Evolutionary conservation across 2,113 vertebrate genomes (phyloP).

Genomic region (Ophiodon elongatus): DNA sequence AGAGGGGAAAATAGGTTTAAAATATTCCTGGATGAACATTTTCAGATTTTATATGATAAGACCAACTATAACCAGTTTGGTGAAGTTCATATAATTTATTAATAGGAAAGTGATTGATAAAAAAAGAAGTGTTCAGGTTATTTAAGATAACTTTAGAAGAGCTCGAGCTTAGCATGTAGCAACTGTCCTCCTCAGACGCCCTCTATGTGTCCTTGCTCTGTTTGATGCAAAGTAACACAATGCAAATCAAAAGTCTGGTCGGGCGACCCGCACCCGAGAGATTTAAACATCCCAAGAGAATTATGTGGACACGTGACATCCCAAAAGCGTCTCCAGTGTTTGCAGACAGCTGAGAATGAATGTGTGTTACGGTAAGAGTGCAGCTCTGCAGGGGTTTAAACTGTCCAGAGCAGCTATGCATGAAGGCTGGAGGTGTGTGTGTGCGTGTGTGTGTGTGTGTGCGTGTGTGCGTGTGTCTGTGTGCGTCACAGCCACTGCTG

Average conservation of each 20-base stretch:
- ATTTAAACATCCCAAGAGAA: not conserved
- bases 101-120: not conserved
- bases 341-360: conserved; percentile 28
- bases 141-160: not conserved
- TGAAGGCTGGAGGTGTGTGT: not conserved
- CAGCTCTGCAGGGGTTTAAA: conserved; percentile 54
- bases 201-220: not conserved
- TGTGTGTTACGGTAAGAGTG: conserved; percentile 15
- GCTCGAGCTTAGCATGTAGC: not conserved
- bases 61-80: not conserved
- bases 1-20: not conserved
- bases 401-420: conserved; percentile 76
- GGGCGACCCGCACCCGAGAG: not conserved
- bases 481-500: not conserved
- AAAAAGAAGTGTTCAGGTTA: not conserved
- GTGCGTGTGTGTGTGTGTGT: conserved; percentile 18
- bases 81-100: not conserved
- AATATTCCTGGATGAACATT: not conserved
- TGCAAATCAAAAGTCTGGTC: conserved; percentile 1
- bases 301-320: not conserved
- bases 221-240: not conserved
- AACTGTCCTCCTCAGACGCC: not conserved
- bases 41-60: not conserved
- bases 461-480: not conserved
- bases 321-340: not conserved